Conservation (phyloP, 2,797 vertebrate genomes). For the Sciurus carolinensis region DNA sequence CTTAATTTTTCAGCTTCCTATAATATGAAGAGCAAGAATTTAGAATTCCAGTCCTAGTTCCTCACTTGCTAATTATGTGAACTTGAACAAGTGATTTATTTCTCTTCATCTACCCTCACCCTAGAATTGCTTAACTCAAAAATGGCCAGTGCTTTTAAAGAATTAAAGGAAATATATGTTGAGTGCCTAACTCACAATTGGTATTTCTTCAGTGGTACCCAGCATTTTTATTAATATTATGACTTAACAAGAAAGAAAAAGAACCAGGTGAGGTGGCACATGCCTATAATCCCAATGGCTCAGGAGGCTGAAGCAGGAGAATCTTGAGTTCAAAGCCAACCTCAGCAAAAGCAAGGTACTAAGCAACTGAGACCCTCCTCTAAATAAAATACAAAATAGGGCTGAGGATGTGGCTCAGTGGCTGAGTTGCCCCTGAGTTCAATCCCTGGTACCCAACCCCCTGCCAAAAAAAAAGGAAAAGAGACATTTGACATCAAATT, state of each 20-base stretch:
- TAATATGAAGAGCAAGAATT: slow-evolving; percentile 38
- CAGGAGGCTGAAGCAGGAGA: too few species aligned
- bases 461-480: neutral
- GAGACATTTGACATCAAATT: neutral
- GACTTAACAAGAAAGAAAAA: slow-evolving; percentile 3
- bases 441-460: too few species aligned
- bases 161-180: neutral
- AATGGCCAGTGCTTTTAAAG: slow-evolving; percentile 3
- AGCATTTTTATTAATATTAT: slow-evolving; percentile 4
- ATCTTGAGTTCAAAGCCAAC: too few species aligned
- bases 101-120: neutral
- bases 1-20: slow-evolving; percentile 27
- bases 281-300: too few species aligned
- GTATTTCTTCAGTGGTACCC: neutral
- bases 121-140: neutral
- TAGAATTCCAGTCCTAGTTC: neutral
- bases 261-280: neutral
- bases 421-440: too few species aligned
- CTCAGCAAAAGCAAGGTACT: too few species aligned
- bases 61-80: slow-evolving; percentile 6
- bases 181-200: neutral
- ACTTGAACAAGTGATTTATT: slow-evolving; percentile 31
- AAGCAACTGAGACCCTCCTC: too few species aligned
- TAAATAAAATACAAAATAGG: too few species aligned
- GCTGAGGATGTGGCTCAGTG: too few species aligned